Base-by-base conservation (phyloP, 2,797 vertebrate species). In the Halcyon badia region DNA sequence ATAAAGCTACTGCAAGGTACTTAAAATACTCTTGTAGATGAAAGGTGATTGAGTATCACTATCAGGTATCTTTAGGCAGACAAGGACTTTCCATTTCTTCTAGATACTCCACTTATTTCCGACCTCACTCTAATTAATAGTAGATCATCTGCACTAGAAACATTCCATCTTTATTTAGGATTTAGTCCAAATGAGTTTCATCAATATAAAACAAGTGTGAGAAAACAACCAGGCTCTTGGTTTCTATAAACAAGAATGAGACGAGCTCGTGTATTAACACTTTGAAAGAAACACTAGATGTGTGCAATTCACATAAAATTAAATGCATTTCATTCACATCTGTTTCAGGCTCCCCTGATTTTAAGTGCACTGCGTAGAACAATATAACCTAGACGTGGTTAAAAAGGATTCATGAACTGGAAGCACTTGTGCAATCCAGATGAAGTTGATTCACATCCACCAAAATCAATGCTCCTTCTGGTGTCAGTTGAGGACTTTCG, bases 331-430 rank as follows among this genome's bases (percentile, higher is more conserved):
- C 44, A 83, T 65, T 76, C 49, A 56, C 10, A 33, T 26, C n/a
- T 3, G 0, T 42, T 76, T 54, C 80, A 42, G 28, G 18, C 7
- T 65, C 30, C 52, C 52, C 41, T 37, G 48, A 78, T 75, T 83
- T 52, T 68, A 87, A 70, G 14, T 8, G 11, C 58, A 26, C 41
- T 71, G 37, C 35, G 82, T 12, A 82, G 25, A 17, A 52, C 51
- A 30, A 52, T 52, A 9, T 4, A 30, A 37, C 31, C 58, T 0
- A 37, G 8, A 31, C 0, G 3, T 0, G 52, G 30, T 22, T 49
- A 58, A 57, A 82, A 57, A 81, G 52, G 33, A 44, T 35, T 30
- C 22, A 26, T 75, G 61, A 70, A 48, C 35, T 61, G 48, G 26
- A 33, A 69, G 39, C 35, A 70, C 6, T 6, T 28, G 14, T 1